A percentile compares a stretch with the other conserved stretches of the same genome.
These are phyloP conservation scores for Flexamia atlantica DNA, from an alignment of 2,888 invertebrate genomes.

Conservation along the genomic window DNA sequence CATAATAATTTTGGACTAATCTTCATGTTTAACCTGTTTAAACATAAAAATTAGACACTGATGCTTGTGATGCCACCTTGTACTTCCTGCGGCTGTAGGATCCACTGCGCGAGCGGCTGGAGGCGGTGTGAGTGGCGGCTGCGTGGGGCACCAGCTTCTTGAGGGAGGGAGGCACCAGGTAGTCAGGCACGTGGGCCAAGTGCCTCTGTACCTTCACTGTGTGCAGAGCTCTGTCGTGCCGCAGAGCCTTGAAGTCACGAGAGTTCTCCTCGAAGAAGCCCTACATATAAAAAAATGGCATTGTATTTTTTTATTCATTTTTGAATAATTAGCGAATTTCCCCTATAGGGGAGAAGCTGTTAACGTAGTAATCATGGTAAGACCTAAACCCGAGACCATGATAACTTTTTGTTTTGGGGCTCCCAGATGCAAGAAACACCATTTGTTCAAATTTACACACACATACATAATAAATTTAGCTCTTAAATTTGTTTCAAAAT, in stretches of 20 bases:
- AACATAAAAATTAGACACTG: not conserved
- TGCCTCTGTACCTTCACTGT: constrained; percentile 91
- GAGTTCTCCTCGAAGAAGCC: constrained; percentile 96
- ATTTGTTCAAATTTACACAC: no score
- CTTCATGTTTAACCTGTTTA: not conserved
- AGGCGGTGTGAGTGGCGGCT: not conserved
- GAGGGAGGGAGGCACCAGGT: constrained; percentile 89
- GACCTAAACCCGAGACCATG: no score
- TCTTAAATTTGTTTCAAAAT: no score
- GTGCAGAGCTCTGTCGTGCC: constrained; percentile 92
- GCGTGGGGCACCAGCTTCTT: constrained; percentile 76
- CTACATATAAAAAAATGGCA: constrained; percentile 73
- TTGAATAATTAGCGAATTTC: no score
- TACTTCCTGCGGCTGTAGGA: constrained; percentile 47
- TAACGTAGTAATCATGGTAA: no score
- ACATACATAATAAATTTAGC: no score
- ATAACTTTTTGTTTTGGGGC: no score
- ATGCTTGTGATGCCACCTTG: constrained; percentile 12
- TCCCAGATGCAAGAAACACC: no score
- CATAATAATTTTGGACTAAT: not conserved
- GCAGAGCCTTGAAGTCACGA: constrained; percentile 88
- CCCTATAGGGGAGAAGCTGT: no score
- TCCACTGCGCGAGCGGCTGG: not conserved
- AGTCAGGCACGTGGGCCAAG: constrained; percentile 94
- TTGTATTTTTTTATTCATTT: no score